Base-by-base conservation (phyloP, 2,113 vertebrate species). In the Crotalus horridus region DNA sequence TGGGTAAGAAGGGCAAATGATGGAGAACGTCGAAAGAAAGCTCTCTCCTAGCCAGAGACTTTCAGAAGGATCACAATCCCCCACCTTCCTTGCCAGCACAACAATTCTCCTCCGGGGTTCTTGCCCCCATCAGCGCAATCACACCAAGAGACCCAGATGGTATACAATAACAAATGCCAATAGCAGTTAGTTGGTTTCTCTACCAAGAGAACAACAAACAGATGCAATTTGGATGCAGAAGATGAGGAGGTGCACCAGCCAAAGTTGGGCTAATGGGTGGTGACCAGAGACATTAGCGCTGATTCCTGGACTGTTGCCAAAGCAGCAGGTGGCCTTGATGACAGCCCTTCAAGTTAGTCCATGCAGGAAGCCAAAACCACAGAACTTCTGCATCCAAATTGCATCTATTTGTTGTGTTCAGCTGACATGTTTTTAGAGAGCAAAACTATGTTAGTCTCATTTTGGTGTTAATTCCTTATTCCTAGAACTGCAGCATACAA, bases 11-110 rank as follows among this genome's bases (percentile, higher is more conserved):
- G 61, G 43, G 6, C 11, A 6, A 46, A 43, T 51, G 11, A 11
- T 0, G 93, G 61, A 0, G 54, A 0, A 11, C 0, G 26, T 0
- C 3, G 1, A 20, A 8, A 20, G 33, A 17, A 21, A 81, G 69
- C 69, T 1, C 69, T 7, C n/a, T 20, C n/a, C 29, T 6, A 6
- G 29, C 64, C 64, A 69, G 64, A 69, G 53, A 55, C 54, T 15
- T 55, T 55, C 54, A 55, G 54, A 55, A 74, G 64, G 2, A 74
- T 11, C 11, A 0, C 29, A 13, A 69, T 7, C 64, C 69, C n/a
- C 69, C n/a, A 81, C 15, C n/a, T 39, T 39, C 69, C 69, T 81
- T 81, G 33, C 6, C 69, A 20, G n/a, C 69, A 39, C 15, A 33
- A 74, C 13, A 74, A 39, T 74, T 20, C 69, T 17, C n/a, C 12